Evolutionary conservation across 2,113 vertebrate species (phyloP), one percentile per base, ranked within the genome.

Genomic region (Sylvilagus bachmani): DNA sequence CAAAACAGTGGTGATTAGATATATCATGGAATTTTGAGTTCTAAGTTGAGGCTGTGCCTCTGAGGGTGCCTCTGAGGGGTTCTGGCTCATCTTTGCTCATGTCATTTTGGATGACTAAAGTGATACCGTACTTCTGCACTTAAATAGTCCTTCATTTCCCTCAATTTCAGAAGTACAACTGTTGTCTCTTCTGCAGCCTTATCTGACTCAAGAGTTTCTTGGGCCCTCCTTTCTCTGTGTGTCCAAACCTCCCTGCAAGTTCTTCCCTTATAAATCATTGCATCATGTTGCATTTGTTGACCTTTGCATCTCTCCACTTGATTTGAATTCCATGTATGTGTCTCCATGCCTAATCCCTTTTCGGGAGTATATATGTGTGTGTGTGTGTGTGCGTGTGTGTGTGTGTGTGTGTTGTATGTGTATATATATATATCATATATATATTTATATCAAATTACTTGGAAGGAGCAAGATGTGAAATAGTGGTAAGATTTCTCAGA

Each of bases 401-500:
- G 36, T 58, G 38, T 38, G 38, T 38, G 38, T 38, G 38, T 77
- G 73, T 44, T n/a, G n/a, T 73, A 31, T 38, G 6, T 61, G 33
- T 58, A 83, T 89, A 29, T 6, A 44, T 17, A 58, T 58, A 19
- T 58, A 58, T 14, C 55, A 4, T 58, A 58, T 58, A 9, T 58
- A 19, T 74, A 44, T 89, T 91, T 81, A 77, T 53, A 44, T 74
- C 44, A 55, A 71, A 88, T 67, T 75, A 92, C 64, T 93, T 87
- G 31, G 21, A 89, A 82, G 36, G 66, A 91, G 51, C 7, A 16
- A 79, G 17, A 3, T 85, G 12, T 86, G 77, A 96, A 86, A 53
- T 79, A 70, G 55, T 22, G 36, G 7, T 49, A 13, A 31, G 58
- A 67, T 70, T 95, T 95, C 61, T 77, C 53, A 66, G 61, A 88